Base-by-base conservation (phyloP, 1,140 invertebrate species). In the Nephila pilipes region DNA sequence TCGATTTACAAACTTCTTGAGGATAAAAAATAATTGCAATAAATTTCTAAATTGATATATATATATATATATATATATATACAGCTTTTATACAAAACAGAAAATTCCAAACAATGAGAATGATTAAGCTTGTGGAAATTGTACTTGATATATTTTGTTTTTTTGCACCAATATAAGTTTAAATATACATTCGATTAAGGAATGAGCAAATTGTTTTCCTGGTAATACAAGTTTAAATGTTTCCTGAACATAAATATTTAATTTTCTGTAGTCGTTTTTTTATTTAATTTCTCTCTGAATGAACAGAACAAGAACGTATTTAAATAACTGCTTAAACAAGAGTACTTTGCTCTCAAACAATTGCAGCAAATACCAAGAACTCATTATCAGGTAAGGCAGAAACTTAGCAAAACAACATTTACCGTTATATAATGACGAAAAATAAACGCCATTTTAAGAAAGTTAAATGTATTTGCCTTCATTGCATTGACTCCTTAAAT, bases 161-260 rank as follows among this genome's bases (percentile, higher is more conserved):
- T 46, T 1, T 46, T 46, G 46, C 46, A 46, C 46, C 46, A 46
- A 46, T 4, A 46, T 46, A 46, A 46, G 46, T 46, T 46, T 6
- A 46, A 10, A 46, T 46, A 46, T 46, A 10, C 46, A 46, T 46
- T 46, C 46, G 12, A 46, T 46, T 46, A 46, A 46, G 12, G 4
- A 10, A 46, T 0, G 46, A 46, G 12, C 46, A 46, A 46, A 46
- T 46, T 6, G 46, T 46, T 10, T 6, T 10, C 0, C 46, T 46
- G 12, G 46, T 10, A 46, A 46, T 10, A 10, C 6, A 46, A 46
- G 46, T 46, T 46, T 10, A 46, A 60, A 60, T 60, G 1, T 60
- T 32, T 75, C 29, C 36, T 36, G 18, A 65, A 36, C 5, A 36
- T 75, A 75, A 75, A 75, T 75, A 75, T 75, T 75, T 75, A 75